Conservation (phyloP, 64 coral and sea anemone genomes). For the Anthopleura sola region DNA sequence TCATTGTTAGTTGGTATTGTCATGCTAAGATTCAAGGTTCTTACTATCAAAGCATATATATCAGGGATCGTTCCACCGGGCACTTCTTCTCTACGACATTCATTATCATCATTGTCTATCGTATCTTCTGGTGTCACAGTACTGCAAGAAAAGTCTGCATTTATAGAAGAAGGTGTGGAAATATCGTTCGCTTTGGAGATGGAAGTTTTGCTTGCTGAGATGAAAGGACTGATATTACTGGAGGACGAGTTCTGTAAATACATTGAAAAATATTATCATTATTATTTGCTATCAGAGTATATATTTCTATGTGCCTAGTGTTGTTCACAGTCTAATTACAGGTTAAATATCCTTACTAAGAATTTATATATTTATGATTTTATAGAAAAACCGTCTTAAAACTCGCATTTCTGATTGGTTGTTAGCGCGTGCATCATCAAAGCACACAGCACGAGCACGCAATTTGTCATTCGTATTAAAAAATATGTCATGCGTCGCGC, state of each 20-base stretch:
- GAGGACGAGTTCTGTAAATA: background rate
- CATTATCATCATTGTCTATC: background rate
- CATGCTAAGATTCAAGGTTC: background rate
- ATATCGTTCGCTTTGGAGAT: background rate
- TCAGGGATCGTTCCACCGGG: background rate
- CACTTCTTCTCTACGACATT: background rate
- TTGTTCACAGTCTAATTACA: too few species aligned
- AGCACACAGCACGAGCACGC: too few species aligned
- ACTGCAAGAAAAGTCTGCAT: background rate
- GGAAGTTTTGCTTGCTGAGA: background rate
- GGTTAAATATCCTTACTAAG: too few species aligned
- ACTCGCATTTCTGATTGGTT: too few species aligned
- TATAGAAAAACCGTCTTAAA: too few species aligned
- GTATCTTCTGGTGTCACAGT: background rate
- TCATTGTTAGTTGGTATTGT: background rate
- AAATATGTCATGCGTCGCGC: too few species aligned
- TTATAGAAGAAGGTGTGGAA: background rate
- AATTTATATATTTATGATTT: too few species aligned
- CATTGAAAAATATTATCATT: too few species aligned
- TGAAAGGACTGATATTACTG: background rate
- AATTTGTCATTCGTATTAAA: too few species aligned
- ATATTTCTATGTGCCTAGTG: too few species aligned
- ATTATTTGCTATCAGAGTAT: too few species aligned
- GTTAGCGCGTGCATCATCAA: too few species aligned
- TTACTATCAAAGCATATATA: background rate